Evolutionary conservation across 2,888 invertebrate species (phyloP), one percentile per base, ranked within the genome.

Genomic region (Tubulanus polymorphus): DNA sequence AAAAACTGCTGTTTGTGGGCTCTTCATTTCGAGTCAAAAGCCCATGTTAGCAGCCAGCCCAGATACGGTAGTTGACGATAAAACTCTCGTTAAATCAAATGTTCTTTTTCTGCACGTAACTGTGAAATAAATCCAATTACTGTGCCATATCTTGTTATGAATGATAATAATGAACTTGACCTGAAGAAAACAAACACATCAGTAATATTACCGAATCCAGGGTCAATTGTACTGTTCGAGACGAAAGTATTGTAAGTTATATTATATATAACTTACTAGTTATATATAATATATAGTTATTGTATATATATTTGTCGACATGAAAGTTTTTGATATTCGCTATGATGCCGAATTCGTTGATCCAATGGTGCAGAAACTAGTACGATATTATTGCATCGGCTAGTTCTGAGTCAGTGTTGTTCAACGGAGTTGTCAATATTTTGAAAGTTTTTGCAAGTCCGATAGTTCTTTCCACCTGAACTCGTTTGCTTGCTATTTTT

Each of bases 401-500:
- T 18, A 30, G 18, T 15, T 15, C 12, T 29, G 51, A 10, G 23
- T 57, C 54, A 32, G 57, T 30, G 2, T n/a, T 18, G 26, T 32
- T 57, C 6, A 51, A n/a, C 10, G 62, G 58, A 20, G 55, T 30
- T 28, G 15, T 50, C 8, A 61, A 45, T 25, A 62, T 57, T 37
- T 48, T 57, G 32, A 35, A 63, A 15, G 61, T 62, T 51, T 63
- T 60, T 3, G 51, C 57, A 2, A 61, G 56, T 6, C 63, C 63
- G 48, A 62, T 64, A 3, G 65, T 50, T 18, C 64, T n/a, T 52
- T 64, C 63, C 26, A 64, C 52, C 37, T 66, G 64, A 3, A 66
- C 61, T 10, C 63, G 32, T 28, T 66, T 64, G 47, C 58, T 61
- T 6, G 62, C 50, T 10, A 65, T 62, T 26, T 56, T 61, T 41